These are phyloP conservation scores for Rhincodon typus DNA, from an alignment of 2,797 vertebrate genomes.

Conservation along the genomic window DNA sequence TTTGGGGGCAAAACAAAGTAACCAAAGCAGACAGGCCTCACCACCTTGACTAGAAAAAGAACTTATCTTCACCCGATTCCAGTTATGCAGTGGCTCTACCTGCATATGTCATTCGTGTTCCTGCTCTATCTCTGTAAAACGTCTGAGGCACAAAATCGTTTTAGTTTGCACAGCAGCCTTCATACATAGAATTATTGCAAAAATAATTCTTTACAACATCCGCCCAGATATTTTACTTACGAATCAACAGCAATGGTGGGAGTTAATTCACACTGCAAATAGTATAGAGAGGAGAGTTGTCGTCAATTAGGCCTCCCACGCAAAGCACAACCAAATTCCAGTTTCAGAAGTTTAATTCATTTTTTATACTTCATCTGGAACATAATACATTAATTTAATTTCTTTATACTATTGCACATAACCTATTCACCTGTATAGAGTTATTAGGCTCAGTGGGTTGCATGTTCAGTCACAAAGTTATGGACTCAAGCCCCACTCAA, in stretches of 20 bases:
- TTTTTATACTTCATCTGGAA: not conserved
- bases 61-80: not conserved
- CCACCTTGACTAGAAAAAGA: not conserved
- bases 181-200: not conserved
- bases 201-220: no score
- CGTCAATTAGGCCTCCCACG: not conserved
- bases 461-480: not conserved
- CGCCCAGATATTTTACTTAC: not conserved
- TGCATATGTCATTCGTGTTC: not conserved
- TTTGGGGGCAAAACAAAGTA: not conserved
- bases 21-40: not conserved
- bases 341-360: not conserved
- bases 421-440: not conserved
- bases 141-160: not conserved
- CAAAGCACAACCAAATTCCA: not conserved
- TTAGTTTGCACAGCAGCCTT: not conserved
- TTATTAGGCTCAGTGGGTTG: not conserved
- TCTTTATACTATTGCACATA: not conserved
- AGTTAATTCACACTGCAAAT: not conserved
- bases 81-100: not conserved
- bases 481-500: not conserved
- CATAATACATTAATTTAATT: not conserved
- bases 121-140: not conserved
- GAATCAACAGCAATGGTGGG: not conserved
- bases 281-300: not conserved